Conservation (phyloP, 2,113 vertebrate species). For the Pseudonaja textilis region DNA sequence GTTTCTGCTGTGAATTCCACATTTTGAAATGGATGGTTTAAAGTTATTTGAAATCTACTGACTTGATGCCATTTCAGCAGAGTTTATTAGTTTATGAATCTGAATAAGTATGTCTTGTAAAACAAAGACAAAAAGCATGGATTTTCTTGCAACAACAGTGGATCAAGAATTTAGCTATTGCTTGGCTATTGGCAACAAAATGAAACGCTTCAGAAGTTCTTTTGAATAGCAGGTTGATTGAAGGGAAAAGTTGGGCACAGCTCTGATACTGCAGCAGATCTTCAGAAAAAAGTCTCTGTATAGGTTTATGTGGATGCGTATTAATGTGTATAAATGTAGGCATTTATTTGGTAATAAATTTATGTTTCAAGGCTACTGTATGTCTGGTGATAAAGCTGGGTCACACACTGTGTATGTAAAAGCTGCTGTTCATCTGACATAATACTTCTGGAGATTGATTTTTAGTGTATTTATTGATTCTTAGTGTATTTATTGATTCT, state of each 20-base stretch:
- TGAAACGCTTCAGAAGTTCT: slow-evolving; percentile 13
- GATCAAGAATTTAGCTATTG: slow-evolving; percentile 39
- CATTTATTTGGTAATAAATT: background rate
- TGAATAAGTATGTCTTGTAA: slow-evolving; percentile 24
- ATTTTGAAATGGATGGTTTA: slow-evolving; percentile 23
- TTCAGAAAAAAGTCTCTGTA: background rate
- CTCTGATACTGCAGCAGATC: slow-evolving; percentile 22
- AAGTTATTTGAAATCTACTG: slow-evolving; percentile 34
- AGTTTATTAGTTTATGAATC: slow-evolving; percentile 42
- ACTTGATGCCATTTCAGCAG: slow-evolving; percentile 32
- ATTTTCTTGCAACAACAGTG: slow-evolving; percentile 22
- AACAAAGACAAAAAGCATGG: slow-evolving; percentile 27
- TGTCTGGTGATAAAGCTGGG: background rate
- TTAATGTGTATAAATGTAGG: background rate
- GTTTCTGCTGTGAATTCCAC: slow-evolving; percentile 11
- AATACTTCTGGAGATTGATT: background rate
- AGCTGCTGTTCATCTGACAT: background rate
- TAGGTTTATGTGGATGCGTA: background rate
- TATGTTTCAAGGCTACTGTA: background rate
- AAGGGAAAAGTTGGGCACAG: slow-evolving; percentile 16
- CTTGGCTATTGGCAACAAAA: slow-evolving; percentile 19
- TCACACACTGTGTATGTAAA: background rate
- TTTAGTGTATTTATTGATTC: background rate
- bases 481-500: background rate
- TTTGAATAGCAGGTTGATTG: slow-evolving; percentile 20